Evolutionary conservation across 2,113 vertebrate species (phyloP), one percentile per base, ranked within the genome.

Genomic region (Phocoena sinus): DNA sequence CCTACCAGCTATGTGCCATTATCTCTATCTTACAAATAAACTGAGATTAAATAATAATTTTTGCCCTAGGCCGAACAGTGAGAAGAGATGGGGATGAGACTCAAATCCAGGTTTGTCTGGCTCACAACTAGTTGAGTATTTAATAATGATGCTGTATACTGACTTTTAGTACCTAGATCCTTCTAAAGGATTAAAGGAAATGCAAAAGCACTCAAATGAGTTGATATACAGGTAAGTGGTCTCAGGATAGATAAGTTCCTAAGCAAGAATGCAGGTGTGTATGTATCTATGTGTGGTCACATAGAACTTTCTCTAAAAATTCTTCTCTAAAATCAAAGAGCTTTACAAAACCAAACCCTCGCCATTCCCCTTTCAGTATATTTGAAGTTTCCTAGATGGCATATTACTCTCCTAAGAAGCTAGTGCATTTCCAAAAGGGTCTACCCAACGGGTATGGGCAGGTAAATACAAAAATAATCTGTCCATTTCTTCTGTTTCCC

Each of bases 401-500:
- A 62, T 3, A 3, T 38, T 58, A 63, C 15, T 74, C 17, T 77
- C 33, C 63, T 65, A 70, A 90, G 80, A 94, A 95, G 28, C 2
- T 33, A 56, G 73, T 8, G 50, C 12, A 73, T 58, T 77, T 87
- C 60, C 70, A n/a, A 87, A 94, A 67, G 17, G 13, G 6, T 13
- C 63, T 60, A 41, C 47, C 23, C 38, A 82, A 81, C 31, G 36
- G 5, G 10, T 80, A 88, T 1, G 53, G 10, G n/a, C 12, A 70
- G 20, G 53, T 68, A 36, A 87, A 92, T 77, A 82, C 21, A 91
- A 95, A 93, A 93, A 71, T n/a, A 77, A 65, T 83, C 50, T 91
- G 7, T 14, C 60, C 5, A 28, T 70, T 47, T 31, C 41, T 91
- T 83, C 47, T 89, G 36, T 44, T 94, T 91, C 10, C 9, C 17